Base-by-base conservation (phyloP, 2,888 invertebrate species). In the Synanthedon formicaeformis region DNA sequence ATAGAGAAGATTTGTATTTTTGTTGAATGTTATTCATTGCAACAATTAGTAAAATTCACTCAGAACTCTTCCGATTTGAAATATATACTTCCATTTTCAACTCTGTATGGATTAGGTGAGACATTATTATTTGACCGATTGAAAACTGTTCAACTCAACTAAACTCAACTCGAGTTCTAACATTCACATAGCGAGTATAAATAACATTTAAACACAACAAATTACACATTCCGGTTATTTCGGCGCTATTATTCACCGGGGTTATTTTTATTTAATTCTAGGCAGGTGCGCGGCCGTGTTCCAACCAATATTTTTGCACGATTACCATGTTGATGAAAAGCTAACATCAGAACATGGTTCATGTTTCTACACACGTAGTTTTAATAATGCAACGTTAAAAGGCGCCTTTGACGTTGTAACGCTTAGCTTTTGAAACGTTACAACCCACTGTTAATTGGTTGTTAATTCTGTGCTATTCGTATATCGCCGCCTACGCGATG, bases 281-380 rank as follows among this genome's bases (percentile, higher is more conserved):
- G 78, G 72, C 84, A 81, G 82, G 81, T 81, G 78, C 65, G 65
- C 66, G 71, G 70, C 71, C 70, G 71, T 73, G 74, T 77, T 72
- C 66, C 75, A 65, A 65, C 72, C 80, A 78, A 83, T 85, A 84
- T 86, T 87, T 84, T 86, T 83, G 72, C 72, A 80, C 82, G 83
- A 85, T 87, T 87, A 84, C 73, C 84, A 85, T 87, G 77, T 78
- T 86, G 84, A 87, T 87, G 85, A 83, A 86, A 87, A 78, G 82
- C 80, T 79, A 87, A 87, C 85, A 87, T 68, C 69, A 71, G 72
- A 67, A 72, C 71, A 71, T 64, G 66, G 63, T 34, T 34, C 58
- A 63, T 65, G 69, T 69, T 68, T 62, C 67, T 63, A 69, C 65
- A 70, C 65, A 69, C 62, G 65, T 67, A 71, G 69, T 75, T 76